Percentiles rank a stretch among this genome's conserved stretches.
phyloP scores from a whole-genome alignment of 2,113 vertebrate genomes.

The Calypte anna region DNA sequence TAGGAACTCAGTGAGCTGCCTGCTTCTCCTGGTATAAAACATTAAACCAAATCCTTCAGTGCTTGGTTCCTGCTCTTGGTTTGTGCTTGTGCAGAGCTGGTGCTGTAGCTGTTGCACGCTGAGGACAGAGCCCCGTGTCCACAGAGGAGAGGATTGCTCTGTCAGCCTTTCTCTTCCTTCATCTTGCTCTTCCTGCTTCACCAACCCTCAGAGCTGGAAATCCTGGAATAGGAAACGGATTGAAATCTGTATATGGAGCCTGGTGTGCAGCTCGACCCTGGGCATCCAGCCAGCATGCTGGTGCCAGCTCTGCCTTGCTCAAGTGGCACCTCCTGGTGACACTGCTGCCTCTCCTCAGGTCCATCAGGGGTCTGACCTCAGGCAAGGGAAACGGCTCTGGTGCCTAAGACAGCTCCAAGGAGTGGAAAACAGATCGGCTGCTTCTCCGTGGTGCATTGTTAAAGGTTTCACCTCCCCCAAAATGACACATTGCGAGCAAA shows the following conservation, averaged over 20 bases:
- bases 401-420: background rate
- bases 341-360: accelerated
- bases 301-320: background rate
- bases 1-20: accelerated
- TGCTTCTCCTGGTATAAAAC: background rate
- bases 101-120: background rate
- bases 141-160: accelerated
- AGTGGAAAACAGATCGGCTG: slow-evolving; percentile 1
- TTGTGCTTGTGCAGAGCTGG: background rate
- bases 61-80: background rate
- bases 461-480: slow-evolving; percentile 70
- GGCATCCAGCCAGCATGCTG: accelerated
- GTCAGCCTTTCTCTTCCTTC: background rate
- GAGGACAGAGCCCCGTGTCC: background rate
- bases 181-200: background rate
- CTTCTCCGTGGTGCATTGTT: slow-evolving; percentile 42
- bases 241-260: background rate
- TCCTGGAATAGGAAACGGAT: background rate
- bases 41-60: background rate
- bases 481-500: slow-evolving; percentile 62
- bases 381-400: accelerated
- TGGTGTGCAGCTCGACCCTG: accelerated
- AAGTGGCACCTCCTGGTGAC: background rate
- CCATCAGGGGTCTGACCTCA: accelerated
- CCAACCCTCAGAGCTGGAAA: background rate